These are phyloP conservation scores for Corythoichthys intestinalis DNA, from an alignment of 2,113 vertebrate species.

Conservation along the genomic window DNA sequence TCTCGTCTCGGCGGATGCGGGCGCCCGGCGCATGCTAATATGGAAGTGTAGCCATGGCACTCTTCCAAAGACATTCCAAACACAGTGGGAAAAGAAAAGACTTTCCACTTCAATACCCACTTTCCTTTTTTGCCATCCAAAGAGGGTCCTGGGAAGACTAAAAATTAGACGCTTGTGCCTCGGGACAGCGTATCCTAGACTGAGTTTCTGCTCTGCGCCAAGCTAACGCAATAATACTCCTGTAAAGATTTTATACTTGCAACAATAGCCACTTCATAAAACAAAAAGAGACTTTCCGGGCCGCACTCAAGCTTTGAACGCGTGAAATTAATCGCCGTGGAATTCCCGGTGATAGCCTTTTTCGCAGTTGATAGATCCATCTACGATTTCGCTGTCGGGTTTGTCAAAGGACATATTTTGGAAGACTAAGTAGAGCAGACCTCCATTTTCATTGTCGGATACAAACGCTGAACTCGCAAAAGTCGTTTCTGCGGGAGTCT, in stretches of 20 bases:
- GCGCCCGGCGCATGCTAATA: constrained; percentile 60
- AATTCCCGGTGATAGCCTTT: constrained; percentile 12
- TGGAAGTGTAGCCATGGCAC: constrained; percentile 44
- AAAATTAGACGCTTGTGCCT: constrained; percentile 34
- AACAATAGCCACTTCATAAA: constrained; percentile 48
- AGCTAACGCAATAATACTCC: constrained; percentile 54
- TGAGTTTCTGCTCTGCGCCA: constrained; percentile 13
- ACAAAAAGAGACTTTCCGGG: constrained; percentile 16
- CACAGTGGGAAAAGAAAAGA: constrained; percentile 36
- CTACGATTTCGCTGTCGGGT: not conserved
- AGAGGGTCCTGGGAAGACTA: constrained; percentile 28
- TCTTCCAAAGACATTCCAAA: constrained; percentile 52
- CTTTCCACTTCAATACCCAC: constrained; percentile 17
- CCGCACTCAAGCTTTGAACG: constrained; percentile 6
- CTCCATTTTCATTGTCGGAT: constrained; percentile 9
- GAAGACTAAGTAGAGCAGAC: constrained; percentile 29
- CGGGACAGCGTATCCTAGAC: constrained; percentile 11
- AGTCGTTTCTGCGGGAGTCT: constrained; percentile 43
- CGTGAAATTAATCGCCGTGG: constrained; percentile 19
- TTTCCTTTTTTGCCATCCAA: constrained; percentile 34
- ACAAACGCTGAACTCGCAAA: constrained; percentile 23
- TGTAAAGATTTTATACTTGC: constrained; percentile 36
- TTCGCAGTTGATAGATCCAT: constrained; percentile 1
- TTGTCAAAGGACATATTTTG: constrained; percentile 23
- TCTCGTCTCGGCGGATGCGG: constrained; percentile 29